A percentile compares a stretch with the other conserved stretches of the same genome.
These are phyloP conservation scores for Brachionus sp. DNA, from an alignment of 1,140 invertebrate genomes.

Conservation along the genomic window DNA sequence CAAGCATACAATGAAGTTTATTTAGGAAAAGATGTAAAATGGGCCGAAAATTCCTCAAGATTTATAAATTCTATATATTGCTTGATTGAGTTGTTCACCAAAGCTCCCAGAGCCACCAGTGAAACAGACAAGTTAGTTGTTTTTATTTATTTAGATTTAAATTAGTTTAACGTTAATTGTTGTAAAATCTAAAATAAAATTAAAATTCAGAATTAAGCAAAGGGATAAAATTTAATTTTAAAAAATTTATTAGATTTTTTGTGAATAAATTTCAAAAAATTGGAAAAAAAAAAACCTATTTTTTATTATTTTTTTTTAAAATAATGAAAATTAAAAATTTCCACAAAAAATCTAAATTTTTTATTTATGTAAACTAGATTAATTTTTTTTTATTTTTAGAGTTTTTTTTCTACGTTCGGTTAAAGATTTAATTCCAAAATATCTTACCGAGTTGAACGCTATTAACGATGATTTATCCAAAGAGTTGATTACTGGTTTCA, in stretches of 20 bases:
- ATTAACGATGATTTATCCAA: conserved; percentile 28
- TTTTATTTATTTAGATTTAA: neutral
- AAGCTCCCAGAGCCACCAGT: conserved; percentile 31
- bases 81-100: conserved; percentile 36
- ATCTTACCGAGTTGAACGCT: neutral
- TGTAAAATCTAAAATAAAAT: no score
- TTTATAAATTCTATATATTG: conserved; percentile 26
- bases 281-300: no score
- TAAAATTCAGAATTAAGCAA: no score
- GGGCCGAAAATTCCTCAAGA: conserved; percentile 37
- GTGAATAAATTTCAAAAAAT: no score
- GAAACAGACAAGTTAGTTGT: conserved; percentile 35
- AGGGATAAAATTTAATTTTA: neutral
- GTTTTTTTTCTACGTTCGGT: neutral
- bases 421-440: conserved; percentile 35
- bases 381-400: neutral
- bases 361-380: neutral
- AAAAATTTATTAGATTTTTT: neutral
- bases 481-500: conserved; percentile 27
- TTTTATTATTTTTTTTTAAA: neutral
- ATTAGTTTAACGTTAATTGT: neutral
- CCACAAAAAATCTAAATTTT: no score
- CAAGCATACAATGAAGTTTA: conserved; percentile 27
- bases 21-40: conserved; percentile 25
- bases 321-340: no score